Conservation (phyloP, 2,797 vertebrate genomes). For the Hyperoplus lanceolatus region DNA sequence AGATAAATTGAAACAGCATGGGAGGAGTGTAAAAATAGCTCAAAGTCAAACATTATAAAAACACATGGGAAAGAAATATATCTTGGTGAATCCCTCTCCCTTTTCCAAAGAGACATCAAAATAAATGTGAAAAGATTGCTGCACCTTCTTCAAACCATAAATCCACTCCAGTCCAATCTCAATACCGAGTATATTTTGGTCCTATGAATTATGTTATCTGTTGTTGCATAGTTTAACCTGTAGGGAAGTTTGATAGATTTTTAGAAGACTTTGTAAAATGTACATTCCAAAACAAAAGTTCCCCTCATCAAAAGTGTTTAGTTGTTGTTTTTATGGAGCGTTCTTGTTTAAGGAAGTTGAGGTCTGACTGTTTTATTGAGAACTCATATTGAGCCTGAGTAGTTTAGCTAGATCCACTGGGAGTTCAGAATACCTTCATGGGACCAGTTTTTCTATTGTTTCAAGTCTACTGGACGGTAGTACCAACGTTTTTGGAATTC, state of each 20-base stretch:
- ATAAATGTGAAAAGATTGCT: not conserved
- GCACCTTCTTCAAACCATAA: not conserved
- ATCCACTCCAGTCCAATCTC: not conserved
- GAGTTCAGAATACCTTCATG: conserved; percentile 11
- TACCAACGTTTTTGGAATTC: not conserved
- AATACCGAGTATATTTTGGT: not conserved
- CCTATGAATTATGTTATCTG: not conserved
- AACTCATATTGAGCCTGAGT: conserved; percentile 20
- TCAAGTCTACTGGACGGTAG: not conserved
- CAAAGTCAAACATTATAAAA: not conserved
- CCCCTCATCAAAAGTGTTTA: conserved; percentile 3
- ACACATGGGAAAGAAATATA: not conserved
- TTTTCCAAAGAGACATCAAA: not conserved
- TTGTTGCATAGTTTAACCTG: not conserved
- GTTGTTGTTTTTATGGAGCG: conserved; percentile 39
- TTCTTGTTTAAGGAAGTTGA: conserved; percentile 6
- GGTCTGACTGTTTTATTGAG: conserved; percentile 49
- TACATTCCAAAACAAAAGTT: not conserved
- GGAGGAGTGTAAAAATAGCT: too few species aligned
- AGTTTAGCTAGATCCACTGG: conserved; percentile 6
- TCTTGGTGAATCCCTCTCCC: not conserved
- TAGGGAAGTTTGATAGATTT: not conserved
- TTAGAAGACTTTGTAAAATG: not conserved
- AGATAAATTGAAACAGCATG: not conserved
- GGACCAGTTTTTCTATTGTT: not conserved